Conservation (phyloP, 2,888 invertebrate genomes). For the Conops quadrifasciatus region DNA sequence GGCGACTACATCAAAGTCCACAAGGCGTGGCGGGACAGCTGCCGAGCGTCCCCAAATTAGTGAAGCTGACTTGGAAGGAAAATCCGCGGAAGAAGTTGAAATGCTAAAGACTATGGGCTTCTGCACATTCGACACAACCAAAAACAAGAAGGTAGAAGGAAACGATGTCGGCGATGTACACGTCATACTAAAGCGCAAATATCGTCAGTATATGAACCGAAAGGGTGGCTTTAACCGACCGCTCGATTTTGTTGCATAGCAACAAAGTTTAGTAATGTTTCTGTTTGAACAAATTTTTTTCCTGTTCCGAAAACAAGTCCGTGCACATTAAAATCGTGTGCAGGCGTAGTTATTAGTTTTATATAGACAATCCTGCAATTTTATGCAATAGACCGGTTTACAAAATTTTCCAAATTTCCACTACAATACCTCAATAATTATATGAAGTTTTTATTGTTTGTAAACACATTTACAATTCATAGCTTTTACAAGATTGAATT, state of each 20-base stretch:
- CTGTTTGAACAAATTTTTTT: slow-evolving; percentile 10
- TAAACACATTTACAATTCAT: no score
- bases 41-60: slow-evolving; percentile 73
- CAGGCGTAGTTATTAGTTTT: no score
- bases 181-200: slow-evolving; percentile 94
- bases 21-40: slow-evolving; percentile 49
- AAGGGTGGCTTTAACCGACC: slow-evolving; percentile 99
- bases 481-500: no score
- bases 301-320: not conserved
- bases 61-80: slow-evolving; percentile 89
- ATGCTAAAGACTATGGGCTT: slow-evolving; percentile 99
- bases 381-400: slow-evolving; percentile 66
- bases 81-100: slow-evolving; percentile 89
- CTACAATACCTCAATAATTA: slow-evolving; percentile 50
- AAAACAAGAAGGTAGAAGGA: slow-evolving; percentile 93
- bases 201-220: slow-evolving; percentile 99
- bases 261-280: not conserved
- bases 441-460: not conserved
- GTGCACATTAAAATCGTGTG: not conserved
- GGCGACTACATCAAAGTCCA: slow-evolving; percentile 46
- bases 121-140: slow-evolving; percentile 93
- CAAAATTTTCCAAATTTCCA: slow-evolving; percentile 65
- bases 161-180: slow-evolving; percentile 96
- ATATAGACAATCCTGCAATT: slow-evolving; percentile 61
- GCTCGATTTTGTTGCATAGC: slow-evolving; percentile 90